phyloP scores from a whole-genome alignment of 2,113 vertebrate genomes.

The Pelvicachromis taeniatus region DNA sequence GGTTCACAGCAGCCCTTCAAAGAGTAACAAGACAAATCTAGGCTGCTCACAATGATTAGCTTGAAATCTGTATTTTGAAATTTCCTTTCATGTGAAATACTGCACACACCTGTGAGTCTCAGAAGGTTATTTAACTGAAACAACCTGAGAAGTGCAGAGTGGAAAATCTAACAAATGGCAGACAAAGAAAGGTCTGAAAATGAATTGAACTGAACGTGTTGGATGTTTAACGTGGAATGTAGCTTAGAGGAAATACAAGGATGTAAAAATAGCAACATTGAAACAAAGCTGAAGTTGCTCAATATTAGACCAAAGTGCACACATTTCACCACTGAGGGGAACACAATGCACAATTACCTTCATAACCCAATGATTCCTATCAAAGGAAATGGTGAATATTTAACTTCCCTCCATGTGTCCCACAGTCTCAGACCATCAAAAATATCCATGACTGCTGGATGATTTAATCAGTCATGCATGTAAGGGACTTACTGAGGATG shows the following conservation, averaged over 20 bases:
- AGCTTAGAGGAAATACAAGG: background rate
- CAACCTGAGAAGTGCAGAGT: background rate
- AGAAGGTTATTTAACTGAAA: background rate
- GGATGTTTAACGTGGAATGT: background rate
- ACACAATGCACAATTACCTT: background rate
- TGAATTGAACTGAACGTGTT: background rate
- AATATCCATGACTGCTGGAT: background rate
- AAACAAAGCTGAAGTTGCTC: background rate
- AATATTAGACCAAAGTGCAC: background rate
- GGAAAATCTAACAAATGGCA: background rate
- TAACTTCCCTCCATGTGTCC: background rate
- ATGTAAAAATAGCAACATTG: background rate
- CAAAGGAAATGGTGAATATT: background rate
- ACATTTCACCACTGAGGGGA: background rate
- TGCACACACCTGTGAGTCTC: background rate
- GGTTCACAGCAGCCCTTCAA: background rate
- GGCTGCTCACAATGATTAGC: background rate
- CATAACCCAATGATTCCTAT: background rate
- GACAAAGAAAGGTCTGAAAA: background rate
- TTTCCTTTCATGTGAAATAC: background rate
- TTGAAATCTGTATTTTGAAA: background rate
- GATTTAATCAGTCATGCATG: background rate
- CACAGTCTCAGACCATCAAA: background rate
- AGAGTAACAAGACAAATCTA: background rate
- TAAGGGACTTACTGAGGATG: slow-evolving; percentile 68